phyloP scores from a whole-genome alignment of 1,140 invertebrate species.

The Drosophila sturtevanti region DNA sequence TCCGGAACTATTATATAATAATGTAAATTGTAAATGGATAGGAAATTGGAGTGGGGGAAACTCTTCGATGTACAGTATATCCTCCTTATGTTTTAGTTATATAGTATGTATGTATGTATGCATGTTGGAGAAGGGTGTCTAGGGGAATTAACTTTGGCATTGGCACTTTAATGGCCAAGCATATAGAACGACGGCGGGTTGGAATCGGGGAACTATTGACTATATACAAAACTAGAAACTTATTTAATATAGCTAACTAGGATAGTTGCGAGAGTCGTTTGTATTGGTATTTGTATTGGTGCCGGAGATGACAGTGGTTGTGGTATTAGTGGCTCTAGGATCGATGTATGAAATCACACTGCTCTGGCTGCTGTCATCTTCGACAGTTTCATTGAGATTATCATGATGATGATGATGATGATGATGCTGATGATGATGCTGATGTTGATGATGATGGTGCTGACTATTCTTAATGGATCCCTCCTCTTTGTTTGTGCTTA shows the following conservation, averaged over 20 bases:
- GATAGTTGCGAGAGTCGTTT: slow-evolving; percentile 30
- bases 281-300: slow-evolving; percentile 11
- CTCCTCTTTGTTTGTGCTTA: not conserved
- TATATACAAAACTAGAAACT: slow-evolving; percentile 35
- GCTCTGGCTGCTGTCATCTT: slow-evolving; percentile 82
- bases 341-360: slow-evolving; percentile 82
- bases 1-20: not conserved
- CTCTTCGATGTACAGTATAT: not conserved
- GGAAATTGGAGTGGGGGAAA: too few relatives aligned
- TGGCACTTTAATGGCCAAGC: slow-evolving; percentile 31
- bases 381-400: slow-evolving; percentile 73
- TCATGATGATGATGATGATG: slow-evolving; percentile 45
- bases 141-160: slow-evolving; percentile 39
- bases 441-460: slow-evolving; percentile 17
- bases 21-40: too few relatives aligned
- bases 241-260: slow-evolving; percentile 40
- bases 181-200: slow-evolving; percentile 12
- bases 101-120: too few relatives aligned
- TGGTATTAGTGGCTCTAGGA: slow-evolving; percentile 59
- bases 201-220: slow-evolving; percentile 11
- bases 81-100: too few relatives aligned
- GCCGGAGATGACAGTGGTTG: not conserved
- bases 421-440: slow-evolving; percentile 31
- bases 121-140: not conserved
- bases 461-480: not conserved